Evolutionary conservation across 2,797 vertebrate genomes (phyloP), one percentile per base, ranked within the genome.

Genomic region (Borostomias antarcticus): DNA sequence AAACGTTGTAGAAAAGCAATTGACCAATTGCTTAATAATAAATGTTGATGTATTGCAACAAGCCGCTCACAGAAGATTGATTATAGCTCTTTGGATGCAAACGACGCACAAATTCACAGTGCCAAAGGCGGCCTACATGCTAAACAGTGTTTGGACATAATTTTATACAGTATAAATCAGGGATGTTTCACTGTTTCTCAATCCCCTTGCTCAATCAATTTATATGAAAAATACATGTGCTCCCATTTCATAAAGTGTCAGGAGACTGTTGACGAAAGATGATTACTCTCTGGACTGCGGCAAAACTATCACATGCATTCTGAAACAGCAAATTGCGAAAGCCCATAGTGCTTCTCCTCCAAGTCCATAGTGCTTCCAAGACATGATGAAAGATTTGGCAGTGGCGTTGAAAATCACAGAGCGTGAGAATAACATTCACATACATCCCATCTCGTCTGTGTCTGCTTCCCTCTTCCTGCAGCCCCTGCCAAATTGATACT

Each of bases 401-500:
- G 64, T 58, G 66, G 72, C 79, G 60, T 67, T 50, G 28, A 74
- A 76, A 62, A 78, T 81, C 81, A 26, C 26, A 70, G 64, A 64
- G 58, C 75, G 50, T 17, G 13, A 65, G 54, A 74, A 57, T 74
- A 63, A 26, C 45, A 66, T 77, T 78, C 59, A 67, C 65, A 79
- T 35, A 53, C 58, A 62, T 79, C 75, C 78, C 57, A 19, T 84
- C 69, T 72, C 75, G 83, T 81, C 72, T 73, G 30, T 28, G 61
- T 75, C 77, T 75, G 23, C 62, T 72, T 79, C 40, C 51, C 9
- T 30, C 26, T 10, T 62, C 78, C 66, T 73, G 62, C 25, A 64
- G 58, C 57, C 47, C 69, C 68, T 61, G 63, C 47, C 73, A 77
- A 73, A 81, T 78, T 77, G 58, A 75, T 70, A 74, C 71, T 75